phyloP scores from a whole-genome alignment of 2,113 vertebrate genomes.

The Peucedramus taeniatus region DNA sequence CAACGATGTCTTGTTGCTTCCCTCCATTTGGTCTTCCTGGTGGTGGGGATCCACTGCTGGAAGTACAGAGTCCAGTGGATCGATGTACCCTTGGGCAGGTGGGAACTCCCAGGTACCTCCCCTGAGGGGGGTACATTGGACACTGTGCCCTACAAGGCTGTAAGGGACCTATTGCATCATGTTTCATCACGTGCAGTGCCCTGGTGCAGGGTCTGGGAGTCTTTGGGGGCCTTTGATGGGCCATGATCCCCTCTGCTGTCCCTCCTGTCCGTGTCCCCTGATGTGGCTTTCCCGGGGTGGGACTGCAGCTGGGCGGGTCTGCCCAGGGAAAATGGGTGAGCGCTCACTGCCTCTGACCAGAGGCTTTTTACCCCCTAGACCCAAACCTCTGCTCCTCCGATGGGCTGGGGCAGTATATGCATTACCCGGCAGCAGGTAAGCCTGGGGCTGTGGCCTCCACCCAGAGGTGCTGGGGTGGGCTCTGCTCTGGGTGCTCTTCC shows the following conservation, averaged over 20 bases:
- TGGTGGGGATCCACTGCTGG: accelerated
- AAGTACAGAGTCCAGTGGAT: too few species aligned
- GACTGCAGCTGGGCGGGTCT: neutral
- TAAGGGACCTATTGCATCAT: neutral
- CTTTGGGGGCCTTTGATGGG: too few species aligned
- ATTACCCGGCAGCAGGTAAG: too few species aligned
- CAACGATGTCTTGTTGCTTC: accelerated
- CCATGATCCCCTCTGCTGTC: too few species aligned
- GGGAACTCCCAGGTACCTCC: neutral
- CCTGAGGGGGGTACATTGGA: too few species aligned
- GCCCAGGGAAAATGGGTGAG: neutral
- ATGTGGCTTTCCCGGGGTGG: neutral
- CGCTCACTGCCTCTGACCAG: neutral
- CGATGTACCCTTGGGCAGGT: neutral
- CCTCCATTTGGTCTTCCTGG: too few species aligned
- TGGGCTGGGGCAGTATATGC: neutral
- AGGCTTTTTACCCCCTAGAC: too few species aligned
- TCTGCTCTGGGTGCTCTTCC: neutral
- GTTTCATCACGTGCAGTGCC: neutral
- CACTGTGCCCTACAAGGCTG: neutral
- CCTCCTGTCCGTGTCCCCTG: neutral
- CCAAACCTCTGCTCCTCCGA: neutral
- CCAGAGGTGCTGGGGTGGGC: neutral
- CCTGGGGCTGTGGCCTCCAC: neutral
- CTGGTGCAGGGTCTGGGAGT: neutral